Percentiles rank a stretch among this genome's conserved stretches.
Conservation (phyloP, 2,797 vertebrate genomes). For the Phalloptychus januarius region DNA sequence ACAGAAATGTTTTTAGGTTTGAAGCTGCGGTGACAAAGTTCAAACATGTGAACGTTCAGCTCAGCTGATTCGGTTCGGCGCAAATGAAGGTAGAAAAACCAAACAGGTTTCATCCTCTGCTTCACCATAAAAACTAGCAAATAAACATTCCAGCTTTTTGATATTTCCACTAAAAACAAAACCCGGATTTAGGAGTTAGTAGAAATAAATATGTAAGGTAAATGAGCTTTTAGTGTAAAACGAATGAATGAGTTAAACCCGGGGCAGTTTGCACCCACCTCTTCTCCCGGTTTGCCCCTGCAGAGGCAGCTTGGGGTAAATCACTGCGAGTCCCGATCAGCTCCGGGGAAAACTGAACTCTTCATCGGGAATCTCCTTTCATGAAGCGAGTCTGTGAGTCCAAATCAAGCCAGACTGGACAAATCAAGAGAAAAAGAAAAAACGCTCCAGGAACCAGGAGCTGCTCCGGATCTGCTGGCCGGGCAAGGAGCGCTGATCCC, state of each 20-base stretch:
- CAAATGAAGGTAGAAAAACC: not conserved
- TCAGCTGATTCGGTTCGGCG: constrained; percentile 31
- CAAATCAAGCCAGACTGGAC: constrained; percentile 34
- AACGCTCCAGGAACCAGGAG: constrained; percentile 32
- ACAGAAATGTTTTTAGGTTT: not conserved
- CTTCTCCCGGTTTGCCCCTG: constrained; percentile 26
- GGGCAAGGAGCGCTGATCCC: constrained; percentile 44
- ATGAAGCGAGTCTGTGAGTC: constrained; percentile 22
- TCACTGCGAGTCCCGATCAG: constrained; percentile 58
- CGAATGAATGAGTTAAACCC: constrained; percentile 50
- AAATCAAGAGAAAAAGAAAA: constrained; percentile 71
- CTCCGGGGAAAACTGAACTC: constrained; percentile 43
- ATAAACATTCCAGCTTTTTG: not conserved
- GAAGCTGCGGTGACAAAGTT: constrained; percentile 11
- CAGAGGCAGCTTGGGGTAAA: not conserved
- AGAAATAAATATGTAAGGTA: not conserved
- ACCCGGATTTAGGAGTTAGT: not conserved
- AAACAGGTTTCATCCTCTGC: not conserved
- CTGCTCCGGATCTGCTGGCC: constrained; percentile 44
- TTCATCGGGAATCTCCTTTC: constrained; percentile 61
- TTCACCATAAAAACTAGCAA: not conserved
- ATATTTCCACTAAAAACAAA: not conserved
- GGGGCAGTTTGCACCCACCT: constrained; percentile 58
- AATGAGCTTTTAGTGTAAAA: not conserved
- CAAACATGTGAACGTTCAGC: constrained; percentile 39